Percentiles rank a stretch among this genome's conserved stretches.
These are phyloP conservation scores for Cynopterus sphinx DNA, from an alignment of 2,797 vertebrate species.

Conservation along the genomic window DNA sequence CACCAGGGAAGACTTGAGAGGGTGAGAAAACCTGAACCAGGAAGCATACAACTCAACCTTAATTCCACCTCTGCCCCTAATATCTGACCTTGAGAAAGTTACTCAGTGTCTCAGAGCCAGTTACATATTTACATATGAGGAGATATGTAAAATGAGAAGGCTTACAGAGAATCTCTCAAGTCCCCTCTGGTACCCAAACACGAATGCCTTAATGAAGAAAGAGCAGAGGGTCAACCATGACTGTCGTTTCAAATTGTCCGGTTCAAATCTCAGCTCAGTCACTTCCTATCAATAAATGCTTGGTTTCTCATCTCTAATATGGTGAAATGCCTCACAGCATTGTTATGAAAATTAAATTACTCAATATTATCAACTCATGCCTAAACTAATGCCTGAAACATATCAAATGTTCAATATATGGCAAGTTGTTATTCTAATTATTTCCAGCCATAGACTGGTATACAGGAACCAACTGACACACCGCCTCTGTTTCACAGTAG, in stretches of 20 bases:
- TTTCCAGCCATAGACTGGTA: neutral
- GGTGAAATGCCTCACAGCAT: neutral
- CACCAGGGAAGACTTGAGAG: neutral
- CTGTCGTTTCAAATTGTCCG: neutral
- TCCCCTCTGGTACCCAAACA: neutral
- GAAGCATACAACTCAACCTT: neutral
- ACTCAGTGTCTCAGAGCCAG: neutral
- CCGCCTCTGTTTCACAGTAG: neutral
- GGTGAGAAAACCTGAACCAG: neutral
- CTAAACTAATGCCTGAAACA: neutral
- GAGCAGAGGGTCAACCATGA: neutral
- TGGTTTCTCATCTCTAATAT: neutral
- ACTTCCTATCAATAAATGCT: neutral
- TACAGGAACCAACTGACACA: neutral
- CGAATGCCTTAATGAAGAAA: neutral
- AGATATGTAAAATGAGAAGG: neutral
- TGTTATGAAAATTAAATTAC: neutral
- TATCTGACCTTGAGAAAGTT: neutral
- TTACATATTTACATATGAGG: neutral
- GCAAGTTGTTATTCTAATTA: neutral
- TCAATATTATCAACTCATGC: neutral
- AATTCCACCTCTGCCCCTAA: neutral
- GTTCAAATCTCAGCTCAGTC: neutral
- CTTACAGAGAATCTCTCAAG: neutral
- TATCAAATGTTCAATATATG: neutral